Evolutionary conservation across 2,797 vertebrate species (phyloP).

Genomic region (Gallinago nigripennis): DNA sequence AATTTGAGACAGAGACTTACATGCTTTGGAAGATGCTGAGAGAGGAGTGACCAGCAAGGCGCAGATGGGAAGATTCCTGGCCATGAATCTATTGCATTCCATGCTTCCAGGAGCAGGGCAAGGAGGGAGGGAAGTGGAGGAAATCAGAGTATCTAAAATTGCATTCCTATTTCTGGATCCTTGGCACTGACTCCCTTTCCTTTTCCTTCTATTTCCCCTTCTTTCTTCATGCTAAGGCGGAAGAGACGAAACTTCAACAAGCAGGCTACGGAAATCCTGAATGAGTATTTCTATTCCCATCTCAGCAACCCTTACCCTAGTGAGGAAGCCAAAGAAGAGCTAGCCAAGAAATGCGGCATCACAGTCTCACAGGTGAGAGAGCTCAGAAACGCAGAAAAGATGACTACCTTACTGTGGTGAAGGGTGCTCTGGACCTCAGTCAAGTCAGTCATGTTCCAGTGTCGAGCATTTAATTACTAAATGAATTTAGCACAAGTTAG

Average conservation of each 20-base stretch:
- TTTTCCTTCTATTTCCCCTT: background rate
- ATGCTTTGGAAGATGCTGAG: background rate
- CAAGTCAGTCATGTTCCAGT: background rate
- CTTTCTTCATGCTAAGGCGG: slow-evolving; percentile 77
- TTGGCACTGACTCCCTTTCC: background rate
- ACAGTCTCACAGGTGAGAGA: slow-evolving; percentile 95
- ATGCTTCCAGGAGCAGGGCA: background rate
- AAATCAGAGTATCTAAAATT: background rate
- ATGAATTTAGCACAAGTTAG: background rate
- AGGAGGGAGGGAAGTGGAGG: background rate
- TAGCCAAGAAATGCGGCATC: slow-evolving; percentile 99
- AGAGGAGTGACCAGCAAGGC: background rate
- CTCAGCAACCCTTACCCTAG: slow-evolving; percentile 99
- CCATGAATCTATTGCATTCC: background rate
- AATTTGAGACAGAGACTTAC: background rate
- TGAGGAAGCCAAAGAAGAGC: slow-evolving; percentile 98
- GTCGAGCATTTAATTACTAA: background rate
- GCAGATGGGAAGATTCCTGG: background rate
- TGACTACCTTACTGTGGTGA: fast-evolving
- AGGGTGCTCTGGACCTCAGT: background rate
- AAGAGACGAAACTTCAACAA: slow-evolving; percentile 99
- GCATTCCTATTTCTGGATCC: background rate
- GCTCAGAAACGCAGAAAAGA: background rate
- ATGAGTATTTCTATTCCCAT: slow-evolving; percentile 99
- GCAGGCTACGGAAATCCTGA: slow-evolving; percentile 98